Evolutionary conservation across 2,113 vertebrate species (phyloP), one percentile per base, ranked within the genome.

Genomic region (Chrysemys picta): DNA sequence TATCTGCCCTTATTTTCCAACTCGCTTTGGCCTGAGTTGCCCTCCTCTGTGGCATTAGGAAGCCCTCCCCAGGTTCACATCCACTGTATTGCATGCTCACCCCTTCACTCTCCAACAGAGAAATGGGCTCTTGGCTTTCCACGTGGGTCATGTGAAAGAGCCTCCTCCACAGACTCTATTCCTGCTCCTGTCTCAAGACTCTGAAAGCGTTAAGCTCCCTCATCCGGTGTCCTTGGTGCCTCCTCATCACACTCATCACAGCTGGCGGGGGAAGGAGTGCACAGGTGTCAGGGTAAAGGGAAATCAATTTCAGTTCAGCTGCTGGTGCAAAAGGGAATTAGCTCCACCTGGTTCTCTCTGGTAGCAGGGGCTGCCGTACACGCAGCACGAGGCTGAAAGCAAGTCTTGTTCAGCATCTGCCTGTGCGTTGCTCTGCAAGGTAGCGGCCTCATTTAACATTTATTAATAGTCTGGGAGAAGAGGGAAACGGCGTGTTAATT

Each of bases 401-500:
- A 79, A 69, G 27, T 42, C 80, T n/a, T 1, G 38, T 83, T 85
- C 54, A 42, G 95, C 53, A 72, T 91, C 86, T 75, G 83, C 11
- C 45, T 93, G 95, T 94, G 91, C 95, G 27, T 76, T 52, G 62
- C 89, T 95, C 65, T 54, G 92, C 87, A 90, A 97, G 90, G 94
- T 93, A 95, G 87, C 0, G 0, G 84, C 89, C 89, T 96, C 27
- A 13, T 96, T 96, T 94, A 95, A 94, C 47, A n/a, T 95, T 95
- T 95, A 96, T 97, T 95, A 97, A 97, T 94, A 95, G 93, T 91
- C 82, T 94, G 69, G 79, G 96, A 96, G 92, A 62, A 84, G 96
- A 95, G 76, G 95, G 91, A 96, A 98, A 96, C 97, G 96, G 95
- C 91, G 96, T 96, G 96, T 96, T 96, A 97, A 97, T 97, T 94